Percentiles rank a stretch among this genome's conserved stretches.
Conservation (phyloP, 2,888 invertebrate species). For the Pammene aurita region DNA sequence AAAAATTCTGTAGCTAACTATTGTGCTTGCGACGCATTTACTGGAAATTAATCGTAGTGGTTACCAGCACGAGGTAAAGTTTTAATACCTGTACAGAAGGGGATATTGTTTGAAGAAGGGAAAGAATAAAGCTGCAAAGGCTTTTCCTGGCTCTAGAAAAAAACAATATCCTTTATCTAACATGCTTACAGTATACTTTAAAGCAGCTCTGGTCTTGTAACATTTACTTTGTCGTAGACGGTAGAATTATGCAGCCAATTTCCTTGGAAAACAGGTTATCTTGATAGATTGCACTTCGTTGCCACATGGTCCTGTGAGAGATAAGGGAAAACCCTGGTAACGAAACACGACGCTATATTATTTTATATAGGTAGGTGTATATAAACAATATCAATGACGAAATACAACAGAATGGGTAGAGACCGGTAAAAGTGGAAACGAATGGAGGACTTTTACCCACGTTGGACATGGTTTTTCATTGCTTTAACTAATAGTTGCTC, state of each 20-base stretch:
- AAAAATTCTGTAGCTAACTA: conserved; percentile 13
- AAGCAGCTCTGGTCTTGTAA: conserved; percentile 12
- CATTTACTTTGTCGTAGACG: conserved; percentile 27
- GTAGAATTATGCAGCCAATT: conserved; percentile 56
- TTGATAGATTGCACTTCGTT: conserved; percentile 71
- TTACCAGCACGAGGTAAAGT: too few species aligned
- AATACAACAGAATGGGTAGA: too few species aligned
- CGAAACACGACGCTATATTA: conserved; percentile 4
- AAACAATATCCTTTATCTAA: neutral
- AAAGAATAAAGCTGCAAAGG: neutral
- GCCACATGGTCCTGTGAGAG: conserved; percentile 48
- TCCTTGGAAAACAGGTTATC: conserved; percentile 79
- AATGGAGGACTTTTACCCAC: too few species aligned
- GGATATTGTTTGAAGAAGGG: neutral
- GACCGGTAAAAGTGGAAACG: too few species aligned
- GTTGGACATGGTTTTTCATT: too few species aligned
- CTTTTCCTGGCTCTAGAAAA: neutral
- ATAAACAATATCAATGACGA: too few species aligned
- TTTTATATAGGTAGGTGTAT: too few species aligned
- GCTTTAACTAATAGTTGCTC: too few species aligned
- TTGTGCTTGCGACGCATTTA: conserved; percentile 2
- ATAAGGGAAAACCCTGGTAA: conserved; percentile 51
- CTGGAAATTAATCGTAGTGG: neutral
- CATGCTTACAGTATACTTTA: conserved; percentile 12
- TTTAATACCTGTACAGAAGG: neutral